A percentile compares a stretch with the other conserved stretches of the same genome.
These are phyloP conservation scores for Dynastes maya DNA, from an alignment of 2,888 invertebrate genomes.

Conservation along the genomic window DNA sequence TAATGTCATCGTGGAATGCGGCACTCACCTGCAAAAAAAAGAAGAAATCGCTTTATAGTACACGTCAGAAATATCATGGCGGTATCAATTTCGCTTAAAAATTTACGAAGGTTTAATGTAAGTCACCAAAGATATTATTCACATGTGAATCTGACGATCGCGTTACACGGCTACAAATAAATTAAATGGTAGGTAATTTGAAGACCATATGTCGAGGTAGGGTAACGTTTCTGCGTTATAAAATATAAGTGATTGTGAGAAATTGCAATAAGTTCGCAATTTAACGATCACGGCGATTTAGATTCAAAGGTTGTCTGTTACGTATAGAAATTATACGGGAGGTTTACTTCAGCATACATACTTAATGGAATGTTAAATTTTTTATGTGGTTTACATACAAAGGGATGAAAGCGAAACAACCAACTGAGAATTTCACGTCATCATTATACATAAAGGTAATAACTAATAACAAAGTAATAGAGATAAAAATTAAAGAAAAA, in stretches of 20 bases:
- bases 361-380: too few species aligned
- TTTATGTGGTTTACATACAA: too few species aligned
- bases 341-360: too few species aligned
- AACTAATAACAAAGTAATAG: too few species aligned
- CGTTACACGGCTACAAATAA: constrained; percentile 9
- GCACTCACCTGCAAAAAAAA: constrained; percentile 41
- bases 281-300: not conserved
- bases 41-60: constrained; percentile 8
- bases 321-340: not conserved
- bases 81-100: constrained; percentile 36
- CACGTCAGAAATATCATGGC: constrained; percentile 15
- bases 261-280: constrained; percentile 10
- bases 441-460: too few species aligned
- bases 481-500: too few species aligned
- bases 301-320: not conserved
- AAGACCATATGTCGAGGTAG: not conserved
- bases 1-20: constrained; percentile 14
- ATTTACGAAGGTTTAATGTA: constrained; percentile 21
- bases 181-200: constrained; percentile 4
- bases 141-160: constrained; percentile 6
- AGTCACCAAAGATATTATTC: constrained; percentile 3
- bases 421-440: too few species aligned
- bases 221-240: not conserved
- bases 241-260: constrained; percentile 15
- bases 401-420: too few species aligned